Evolutionary conservation across 2,888 invertebrate genomes (phyloP), one percentile per base, ranked within the genome.

Genomic region (Drosophila anceps): DNA sequence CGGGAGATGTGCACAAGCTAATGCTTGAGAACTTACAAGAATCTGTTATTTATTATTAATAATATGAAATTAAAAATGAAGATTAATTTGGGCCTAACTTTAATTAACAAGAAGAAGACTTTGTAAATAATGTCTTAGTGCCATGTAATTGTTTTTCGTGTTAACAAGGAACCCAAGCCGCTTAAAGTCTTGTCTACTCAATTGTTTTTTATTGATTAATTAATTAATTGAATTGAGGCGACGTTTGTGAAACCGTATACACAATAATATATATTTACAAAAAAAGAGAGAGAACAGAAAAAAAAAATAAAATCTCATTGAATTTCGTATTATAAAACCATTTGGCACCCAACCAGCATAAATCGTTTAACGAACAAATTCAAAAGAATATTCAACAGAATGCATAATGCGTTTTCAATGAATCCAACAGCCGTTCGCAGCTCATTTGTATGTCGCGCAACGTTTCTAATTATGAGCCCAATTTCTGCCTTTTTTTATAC

Each of bases 401-500:
- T 54, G 29, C 68, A 50, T 62, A 78, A 73, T 73, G 55, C 51
- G 55, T 59, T 69, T 57, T 69, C 51, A 65, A 69, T 69, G 18
- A 20, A 39, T 31, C 12, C 31, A 31, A 7, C 31, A 18, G 48
- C 4, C 39, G 37, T 15, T 59, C 18, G 54, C 44, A 18, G 37
- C 24, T 69, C 70, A 77, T 77, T 75, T 74, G 80, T 79, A 75
- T 70, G 59, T 54, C 15, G 39, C 44, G 76, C 75, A 67, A 58
- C 53, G 63, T 61, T 70, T 77, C 75, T 61, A 77, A 75, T 79
- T 77, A 75, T 67, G 67, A 58, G 41, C 66, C 37, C 18, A 60
- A 53, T 53, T 60, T 50, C 20, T 35, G 53, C 58, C 4, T 46
- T 33, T 48, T 27, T 39, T 18, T 31, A 65, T 54, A 31, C 18